Evolutionary conservation across 2,113 vertebrate species (phyloP).

Genomic region (Brachyhypopomus occidentalis): DNA sequence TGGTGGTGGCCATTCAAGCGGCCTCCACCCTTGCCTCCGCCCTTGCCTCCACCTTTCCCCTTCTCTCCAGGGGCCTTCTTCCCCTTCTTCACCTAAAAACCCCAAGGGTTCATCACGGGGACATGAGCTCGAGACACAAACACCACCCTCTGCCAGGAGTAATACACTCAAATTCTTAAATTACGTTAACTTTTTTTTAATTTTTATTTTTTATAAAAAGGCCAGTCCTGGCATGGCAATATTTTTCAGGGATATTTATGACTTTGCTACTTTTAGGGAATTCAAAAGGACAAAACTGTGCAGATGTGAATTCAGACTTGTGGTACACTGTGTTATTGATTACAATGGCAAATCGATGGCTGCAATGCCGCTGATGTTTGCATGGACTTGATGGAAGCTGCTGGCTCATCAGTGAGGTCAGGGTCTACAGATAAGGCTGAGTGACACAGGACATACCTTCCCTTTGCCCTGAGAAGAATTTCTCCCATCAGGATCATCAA

Average conservation of each 20-base stretch:
- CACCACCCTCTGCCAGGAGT: neutral
- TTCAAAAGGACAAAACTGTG: too few relatives aligned
- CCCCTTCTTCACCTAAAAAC: slow-evolving; percentile 83
- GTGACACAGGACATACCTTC: slow-evolving; percentile 73
- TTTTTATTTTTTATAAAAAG: neutral
- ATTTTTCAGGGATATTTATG: neutral
- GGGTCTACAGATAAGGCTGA: neutral
- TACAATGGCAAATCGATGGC: neutral
- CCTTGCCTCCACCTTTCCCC: slow-evolving; percentile 79
- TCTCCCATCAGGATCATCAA: slow-evolving; percentile 92
- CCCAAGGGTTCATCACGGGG: neutral
- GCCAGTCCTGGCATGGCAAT: neutral
- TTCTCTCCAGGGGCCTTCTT: slow-evolving; percentile 92
- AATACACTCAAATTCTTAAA: neutral
- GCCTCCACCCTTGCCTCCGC: slow-evolving; percentile 78
- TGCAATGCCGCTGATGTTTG: neutral
- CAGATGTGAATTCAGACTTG: neutral
- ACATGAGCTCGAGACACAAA: neutral
- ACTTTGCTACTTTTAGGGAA: neutral
- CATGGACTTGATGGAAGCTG: neutral
- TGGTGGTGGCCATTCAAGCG: slow-evolving; percentile 99
- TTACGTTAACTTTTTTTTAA: too few relatives aligned
- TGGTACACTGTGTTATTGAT: neutral
- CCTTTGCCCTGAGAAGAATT: slow-evolving; percentile 85
- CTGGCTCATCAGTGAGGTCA: slow-evolving; percentile 10